Conservation (phyloP, 2,797 vertebrate species). For the Parotocinclus haroldoi region DNA sequence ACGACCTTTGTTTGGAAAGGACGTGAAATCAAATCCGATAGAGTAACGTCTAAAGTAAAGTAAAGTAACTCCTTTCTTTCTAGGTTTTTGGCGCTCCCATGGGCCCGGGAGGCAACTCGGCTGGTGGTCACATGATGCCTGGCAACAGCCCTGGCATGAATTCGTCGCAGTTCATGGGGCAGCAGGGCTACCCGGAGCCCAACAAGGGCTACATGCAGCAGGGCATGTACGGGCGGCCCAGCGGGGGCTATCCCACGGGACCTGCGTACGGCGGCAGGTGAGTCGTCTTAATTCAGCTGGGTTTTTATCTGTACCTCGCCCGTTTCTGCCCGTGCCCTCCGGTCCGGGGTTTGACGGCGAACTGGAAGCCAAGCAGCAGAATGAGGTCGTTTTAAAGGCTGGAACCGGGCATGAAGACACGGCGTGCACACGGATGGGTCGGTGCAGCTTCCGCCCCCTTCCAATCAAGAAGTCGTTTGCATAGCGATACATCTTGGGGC, state of each 20-base stretch:
- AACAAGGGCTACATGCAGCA: constrained; percentile 84
- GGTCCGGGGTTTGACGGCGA: too few species aligned
- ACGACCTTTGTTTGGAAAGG: too few species aligned
- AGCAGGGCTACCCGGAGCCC: constrained; percentile 82
- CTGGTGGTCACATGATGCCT: constrained; percentile 84
- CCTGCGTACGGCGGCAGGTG: constrained; percentile 67
- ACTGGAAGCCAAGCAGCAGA: too few species aligned
- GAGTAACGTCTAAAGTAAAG: too few species aligned
- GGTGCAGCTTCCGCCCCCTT: too few species aligned
- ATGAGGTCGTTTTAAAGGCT: too few species aligned
- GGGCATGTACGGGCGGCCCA: constrained; percentile 80
- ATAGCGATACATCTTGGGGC: constrained; percentile 42
- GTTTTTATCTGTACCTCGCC: too few species aligned
- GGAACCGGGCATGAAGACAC: too few species aligned
- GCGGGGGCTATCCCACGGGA: constrained; percentile 59
- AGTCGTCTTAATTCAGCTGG: too few species aligned
- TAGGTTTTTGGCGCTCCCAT: constrained; percentile 87
- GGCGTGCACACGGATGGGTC: background rate
- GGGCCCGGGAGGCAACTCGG: constrained; percentile 86
- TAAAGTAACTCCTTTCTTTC: constrained; percentile 20
- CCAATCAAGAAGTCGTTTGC: constrained; percentile 39
- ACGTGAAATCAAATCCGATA: too few species aligned
- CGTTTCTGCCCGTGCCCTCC: too few species aligned
- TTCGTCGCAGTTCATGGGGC: constrained; percentile 83
- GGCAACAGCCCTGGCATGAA: constrained; percentile 79